A percentile compares a stretch with the other conserved stretches of the same genome.
Conservation (phyloP, 2,888 invertebrate genomes). For the Catocala fraxini region DNA sequence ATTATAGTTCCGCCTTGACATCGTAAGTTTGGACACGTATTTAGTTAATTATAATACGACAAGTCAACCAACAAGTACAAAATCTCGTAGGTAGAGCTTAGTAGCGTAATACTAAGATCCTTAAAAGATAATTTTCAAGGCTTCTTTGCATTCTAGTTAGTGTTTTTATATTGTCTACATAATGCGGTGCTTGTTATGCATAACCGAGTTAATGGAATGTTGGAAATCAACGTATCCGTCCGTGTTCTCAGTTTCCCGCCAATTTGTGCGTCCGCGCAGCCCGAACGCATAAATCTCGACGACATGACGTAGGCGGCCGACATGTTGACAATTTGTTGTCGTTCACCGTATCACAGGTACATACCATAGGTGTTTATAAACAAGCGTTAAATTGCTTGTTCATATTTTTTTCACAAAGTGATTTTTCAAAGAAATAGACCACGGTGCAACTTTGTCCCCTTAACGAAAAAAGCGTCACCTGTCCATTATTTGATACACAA, state of each 20-base stretch:
- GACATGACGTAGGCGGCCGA: constrained; percentile 83
- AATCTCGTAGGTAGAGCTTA: constrained; percentile 47
- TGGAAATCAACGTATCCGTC: constrained; percentile 67
- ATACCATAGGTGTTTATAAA: constrained; percentile 43
- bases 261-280: constrained; percentile 82
- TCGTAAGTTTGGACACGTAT: constrained; percentile 43
- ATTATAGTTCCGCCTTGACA: constrained; percentile 18
- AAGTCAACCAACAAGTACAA: constrained; percentile 36
- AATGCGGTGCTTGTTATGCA: constrained; percentile 68
- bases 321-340: constrained; percentile 82
- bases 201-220: constrained; percentile 69
- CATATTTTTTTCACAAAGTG: constrained; percentile 29
- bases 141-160: constrained; percentile 54
- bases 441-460: constrained; percentile 16
- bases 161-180: constrained; percentile 56
- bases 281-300: constrained; percentile 78
- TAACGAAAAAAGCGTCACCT: constrained; percentile 34
- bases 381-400: constrained; percentile 42
- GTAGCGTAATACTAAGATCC: constrained; percentile 45
- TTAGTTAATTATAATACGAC: constrained; percentile 40
- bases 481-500: constrained; percentile 20
- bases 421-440: constrained; percentile 23
- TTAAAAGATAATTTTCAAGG: constrained; percentile 63
- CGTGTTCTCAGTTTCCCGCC: constrained; percentile 71
- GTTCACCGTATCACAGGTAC: constrained; percentile 49